These are phyloP conservation scores for Capreolus pygargus DNA, from an alignment of 2,113 vertebrate genomes.

Conservation along the genomic window DNA sequence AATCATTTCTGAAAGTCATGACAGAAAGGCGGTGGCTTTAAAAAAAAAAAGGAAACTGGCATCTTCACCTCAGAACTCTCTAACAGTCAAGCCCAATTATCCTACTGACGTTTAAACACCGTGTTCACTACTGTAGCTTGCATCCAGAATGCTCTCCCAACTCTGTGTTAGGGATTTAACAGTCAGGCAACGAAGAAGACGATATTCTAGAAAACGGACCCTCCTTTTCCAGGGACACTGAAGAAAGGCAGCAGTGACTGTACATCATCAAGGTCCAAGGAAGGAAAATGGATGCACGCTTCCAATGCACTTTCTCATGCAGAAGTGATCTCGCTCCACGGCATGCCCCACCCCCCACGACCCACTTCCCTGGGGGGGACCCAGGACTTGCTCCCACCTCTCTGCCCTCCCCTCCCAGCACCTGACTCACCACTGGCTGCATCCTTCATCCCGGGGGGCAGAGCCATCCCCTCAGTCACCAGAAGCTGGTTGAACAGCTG, in stretches of 20 bases:
- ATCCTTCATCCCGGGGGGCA: constrained; percentile 83
- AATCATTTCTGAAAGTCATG: constrained; percentile 77
- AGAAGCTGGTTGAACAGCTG: constrained; percentile 85
- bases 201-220: background rate
- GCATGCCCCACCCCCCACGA: background rate
- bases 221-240: background rate
- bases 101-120: background rate
- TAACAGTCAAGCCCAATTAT: background rate
- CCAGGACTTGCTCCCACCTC: background rate
- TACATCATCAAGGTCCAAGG: background rate
- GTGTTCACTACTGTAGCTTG: background rate
- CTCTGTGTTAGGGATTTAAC: background rate
- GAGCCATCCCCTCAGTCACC: constrained; percentile 82
- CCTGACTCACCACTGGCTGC: constrained; percentile 83
- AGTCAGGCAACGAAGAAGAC: background rate
- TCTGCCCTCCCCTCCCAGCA: background rate
- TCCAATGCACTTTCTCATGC: background rate
- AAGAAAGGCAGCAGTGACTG: background rate
- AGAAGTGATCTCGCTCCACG: background rate
- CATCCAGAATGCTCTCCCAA: background rate
- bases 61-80: background rate
- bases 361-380: accelerated
- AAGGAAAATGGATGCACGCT: background rate
- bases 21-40: background rate
- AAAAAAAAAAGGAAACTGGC: background rate